Conservation (phyloP, 2,888 invertebrate species). For the Phoronis australis region DNA sequence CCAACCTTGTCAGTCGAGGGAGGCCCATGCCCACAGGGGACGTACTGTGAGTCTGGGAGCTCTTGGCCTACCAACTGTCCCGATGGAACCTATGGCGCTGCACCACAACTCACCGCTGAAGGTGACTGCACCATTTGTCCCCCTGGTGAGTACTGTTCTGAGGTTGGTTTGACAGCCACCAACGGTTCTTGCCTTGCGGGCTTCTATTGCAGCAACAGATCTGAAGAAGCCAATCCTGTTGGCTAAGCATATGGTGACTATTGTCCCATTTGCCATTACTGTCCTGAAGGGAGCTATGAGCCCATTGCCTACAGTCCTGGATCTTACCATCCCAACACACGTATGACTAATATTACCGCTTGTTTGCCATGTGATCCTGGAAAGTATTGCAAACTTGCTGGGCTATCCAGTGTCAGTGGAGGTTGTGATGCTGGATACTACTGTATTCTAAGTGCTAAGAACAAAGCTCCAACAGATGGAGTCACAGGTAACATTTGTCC, state of each 20-base stretch:
- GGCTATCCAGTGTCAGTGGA: conserved; percentile 29
- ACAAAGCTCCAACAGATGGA: conserved; percentile 35
- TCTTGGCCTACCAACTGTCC: conserved; percentile 34
- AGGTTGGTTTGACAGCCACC: conserved; percentile 30
- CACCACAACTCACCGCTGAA: conserved; percentile 29
- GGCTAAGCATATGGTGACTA: conserved; percentile 40
- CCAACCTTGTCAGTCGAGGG: conserved; percentile 26
- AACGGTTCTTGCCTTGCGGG: conserved; percentile 41
- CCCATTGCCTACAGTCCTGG: conserved; percentile 40
- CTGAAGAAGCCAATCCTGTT: conserved; percentile 38
- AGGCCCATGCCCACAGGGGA: conserved; percentile 40
- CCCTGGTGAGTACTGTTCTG: conserved; percentile 42
- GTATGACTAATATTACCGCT: conserved; percentile 25
- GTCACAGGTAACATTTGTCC: conserved; percentile 44
- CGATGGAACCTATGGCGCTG: conserved; percentile 43
- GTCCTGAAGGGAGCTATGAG: conserved; percentile 33
- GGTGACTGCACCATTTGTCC: conserved; percentile 43
- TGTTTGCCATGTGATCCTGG: conserved; percentile 43
- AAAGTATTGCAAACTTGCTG: conserved; percentile 38
- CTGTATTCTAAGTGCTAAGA: conserved; percentile 31
- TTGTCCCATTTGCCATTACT: conserved; percentile 43
- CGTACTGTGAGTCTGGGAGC: conserved; percentile 37
- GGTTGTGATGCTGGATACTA: conserved; percentile 41
- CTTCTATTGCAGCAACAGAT: conserved; percentile 41
- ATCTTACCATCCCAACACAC: conserved; percentile 36